Evolutionary conservation across 2,888 invertebrate species (phyloP).

Genomic region (Agrilus cyanescens): DNA sequence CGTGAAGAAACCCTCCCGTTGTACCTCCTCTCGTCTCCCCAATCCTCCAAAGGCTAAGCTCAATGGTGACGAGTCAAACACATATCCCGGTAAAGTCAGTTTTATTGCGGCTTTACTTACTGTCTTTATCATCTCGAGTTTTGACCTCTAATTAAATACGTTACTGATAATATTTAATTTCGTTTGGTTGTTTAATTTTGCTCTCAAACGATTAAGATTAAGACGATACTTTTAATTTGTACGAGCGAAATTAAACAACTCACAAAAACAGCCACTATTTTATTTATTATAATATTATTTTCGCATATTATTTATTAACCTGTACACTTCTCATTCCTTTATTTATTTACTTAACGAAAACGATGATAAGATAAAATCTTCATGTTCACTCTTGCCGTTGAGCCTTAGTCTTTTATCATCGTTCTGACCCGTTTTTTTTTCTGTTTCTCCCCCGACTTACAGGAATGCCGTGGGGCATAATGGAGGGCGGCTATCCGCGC

Average conservation of each 20-base stretch:
- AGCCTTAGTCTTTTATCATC: slow-evolving; percentile 29
- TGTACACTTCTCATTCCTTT: background rate
- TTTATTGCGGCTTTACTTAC: background rate
- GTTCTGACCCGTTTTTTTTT: slow-evolving; percentile 16
- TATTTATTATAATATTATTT: background rate
- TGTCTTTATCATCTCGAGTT: no score
- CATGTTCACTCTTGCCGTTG: slow-evolving; percentile 33
- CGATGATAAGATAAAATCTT: slow-evolving; percentile 12
- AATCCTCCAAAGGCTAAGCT: slow-evolving; percentile 30
- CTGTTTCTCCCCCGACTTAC: slow-evolving; percentile 22
- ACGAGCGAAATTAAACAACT: no score
- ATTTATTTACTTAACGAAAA: background rate
- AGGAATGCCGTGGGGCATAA: slow-evolving; percentile 79
- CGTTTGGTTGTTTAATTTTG: no score
- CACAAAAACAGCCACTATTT: background rate
- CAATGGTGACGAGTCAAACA: slow-evolving; percentile 20
- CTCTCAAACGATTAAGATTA: no score
- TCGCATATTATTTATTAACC: background rate
- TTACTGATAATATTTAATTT: no score
- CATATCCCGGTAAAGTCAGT: background rate
- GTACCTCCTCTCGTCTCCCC: slow-evolving; percentile 9
- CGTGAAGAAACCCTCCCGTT: slow-evolving; percentile 7
- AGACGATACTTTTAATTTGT: no score
- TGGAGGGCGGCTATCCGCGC: slow-evolving; percentile 68
- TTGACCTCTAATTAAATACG: no score